A percentile compares a stretch with the other conserved stretches of the same genome.
Evolutionary conservation across 2,888 invertebrate species (phyloP).

Genomic region (Tillus elongatus): DNA sequence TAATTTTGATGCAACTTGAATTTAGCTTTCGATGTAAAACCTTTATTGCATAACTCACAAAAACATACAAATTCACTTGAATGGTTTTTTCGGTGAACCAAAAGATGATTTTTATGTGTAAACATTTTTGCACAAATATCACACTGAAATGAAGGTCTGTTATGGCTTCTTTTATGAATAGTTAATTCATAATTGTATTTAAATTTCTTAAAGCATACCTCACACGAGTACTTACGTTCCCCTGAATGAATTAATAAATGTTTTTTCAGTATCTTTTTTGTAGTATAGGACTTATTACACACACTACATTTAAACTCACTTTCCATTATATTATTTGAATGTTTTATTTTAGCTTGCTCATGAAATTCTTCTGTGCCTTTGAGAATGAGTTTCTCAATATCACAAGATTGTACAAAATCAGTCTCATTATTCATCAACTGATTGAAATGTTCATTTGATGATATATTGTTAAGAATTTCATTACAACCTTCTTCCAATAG

Average conservation of each 20-base stretch:
- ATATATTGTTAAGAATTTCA: constrained; percentile 36
- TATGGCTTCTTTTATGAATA: constrained; percentile 47
- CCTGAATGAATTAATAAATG: constrained; percentile 35
- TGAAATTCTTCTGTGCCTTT: constrained; percentile 8
- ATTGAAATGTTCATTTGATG: constrained; percentile 35
- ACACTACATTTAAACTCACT: constrained; percentile 31
- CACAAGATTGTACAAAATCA: constrained; percentile 23
- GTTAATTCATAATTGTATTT: constrained; percentile 34
- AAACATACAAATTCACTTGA: constrained; percentile 37
- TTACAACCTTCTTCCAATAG: constrained; percentile 37
- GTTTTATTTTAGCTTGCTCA: constrained; percentile 13
- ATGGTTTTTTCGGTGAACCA: constrained; percentile 51
- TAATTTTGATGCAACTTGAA: constrained; percentile 29
- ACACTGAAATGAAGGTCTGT: constrained; percentile 50
- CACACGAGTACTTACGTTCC: constrained; percentile 31
- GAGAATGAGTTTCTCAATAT: constrained; percentile 16
- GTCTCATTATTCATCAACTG: constrained; percentile 29
- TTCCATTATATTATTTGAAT: not conserved
- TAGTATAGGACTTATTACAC: constrained; percentile 31
- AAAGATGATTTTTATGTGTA: constrained; percentile 51
- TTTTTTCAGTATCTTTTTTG: constrained; percentile 34
- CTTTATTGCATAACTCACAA: constrained; percentile 33
- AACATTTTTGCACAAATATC: constrained; percentile 52
- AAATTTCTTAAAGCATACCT: constrained; percentile 35
- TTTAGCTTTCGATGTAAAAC: constrained; percentile 30